Evolutionary conservation across 2,113 vertebrate species (phyloP).

Genomic region (Corynorhinus townsendii): DNA sequence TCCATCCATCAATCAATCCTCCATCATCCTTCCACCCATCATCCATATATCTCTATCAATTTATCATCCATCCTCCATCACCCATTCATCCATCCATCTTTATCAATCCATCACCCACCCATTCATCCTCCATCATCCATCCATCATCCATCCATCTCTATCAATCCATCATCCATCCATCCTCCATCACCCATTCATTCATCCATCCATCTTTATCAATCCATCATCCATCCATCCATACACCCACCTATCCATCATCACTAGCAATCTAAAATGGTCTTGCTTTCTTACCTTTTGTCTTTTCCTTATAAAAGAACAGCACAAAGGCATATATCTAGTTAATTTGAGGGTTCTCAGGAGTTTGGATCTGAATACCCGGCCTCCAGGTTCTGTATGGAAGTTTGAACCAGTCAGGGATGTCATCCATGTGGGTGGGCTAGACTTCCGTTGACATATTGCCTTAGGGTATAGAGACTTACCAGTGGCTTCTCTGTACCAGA

Average conservation of each 20-base stretch:
- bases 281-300: background rate
- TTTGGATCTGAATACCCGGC: background rate
- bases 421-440: background rate
- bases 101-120: no score
- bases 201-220: background rate
- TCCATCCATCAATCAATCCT: background rate
- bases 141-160: no score
- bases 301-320: background rate
- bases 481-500: rapidly evolving
- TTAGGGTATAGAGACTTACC: background rate
- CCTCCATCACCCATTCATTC: no score
- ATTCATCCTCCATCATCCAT: no score
- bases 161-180: no score
- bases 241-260: background rate
- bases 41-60: no score
- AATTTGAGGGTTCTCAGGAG: rapidly evolving
- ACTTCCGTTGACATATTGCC: no score
- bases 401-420: background rate
- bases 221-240: background rate
- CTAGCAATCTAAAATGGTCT: background rate
- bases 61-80: no score
- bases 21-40: background rate
- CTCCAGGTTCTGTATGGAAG: background rate
- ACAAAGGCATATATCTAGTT: rapidly evolving
- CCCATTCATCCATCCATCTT: no score